Evolutionary conservation across 2,888 invertebrate species (phyloP), one percentile per base, ranked within the genome.

Genomic region (Cheiracanthium punctorium): DNA sequence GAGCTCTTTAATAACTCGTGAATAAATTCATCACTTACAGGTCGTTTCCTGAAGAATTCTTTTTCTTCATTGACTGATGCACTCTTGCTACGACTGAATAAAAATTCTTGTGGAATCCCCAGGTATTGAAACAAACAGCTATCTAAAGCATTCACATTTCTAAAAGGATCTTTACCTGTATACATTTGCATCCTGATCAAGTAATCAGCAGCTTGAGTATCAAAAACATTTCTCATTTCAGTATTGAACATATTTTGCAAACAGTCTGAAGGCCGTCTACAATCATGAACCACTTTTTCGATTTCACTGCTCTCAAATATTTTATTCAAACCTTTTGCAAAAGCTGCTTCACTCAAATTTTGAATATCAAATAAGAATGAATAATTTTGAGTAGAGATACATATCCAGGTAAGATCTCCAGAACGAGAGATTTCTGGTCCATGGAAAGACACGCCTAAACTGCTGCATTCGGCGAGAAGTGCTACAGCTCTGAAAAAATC

Each of bases 211-310:
- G 94, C 94, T 93, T 94, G 93, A 87, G 94, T 94, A 90, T 94
- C 94, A 93, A 94, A 94, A 52, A 94, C 92, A 89, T 94, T 94
- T 82, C 92, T 91, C 75, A 94, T 90, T 89, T 93, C 92, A 14
- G 94, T 92, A 90, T 92, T 92, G 90, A 93, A 94, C 89, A 93
- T 93, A 90, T 94, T 94, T 90, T 92, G 93, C 70, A 94, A 91
- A 89, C 94, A 93, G 90, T 94, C 94, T 0, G 94, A 93, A 80
- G 93, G 90, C 88, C 92, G 92, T 86, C 94, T 92, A 88, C 93
- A 93, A 90, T 94, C 93, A 91, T 94, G 94, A 37, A 94, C 92
- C 88, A 94, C 93, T 91, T 94, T 94, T 81, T 93, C 92, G 33
- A 93, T 92, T 73, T 89, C 90, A 37, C 92, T 92, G 91, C 92